These are phyloP conservation scores for Trachelus iudaicus DNA, from an alignment of 2,888 invertebrate species.

Conservation along the genomic window DNA sequence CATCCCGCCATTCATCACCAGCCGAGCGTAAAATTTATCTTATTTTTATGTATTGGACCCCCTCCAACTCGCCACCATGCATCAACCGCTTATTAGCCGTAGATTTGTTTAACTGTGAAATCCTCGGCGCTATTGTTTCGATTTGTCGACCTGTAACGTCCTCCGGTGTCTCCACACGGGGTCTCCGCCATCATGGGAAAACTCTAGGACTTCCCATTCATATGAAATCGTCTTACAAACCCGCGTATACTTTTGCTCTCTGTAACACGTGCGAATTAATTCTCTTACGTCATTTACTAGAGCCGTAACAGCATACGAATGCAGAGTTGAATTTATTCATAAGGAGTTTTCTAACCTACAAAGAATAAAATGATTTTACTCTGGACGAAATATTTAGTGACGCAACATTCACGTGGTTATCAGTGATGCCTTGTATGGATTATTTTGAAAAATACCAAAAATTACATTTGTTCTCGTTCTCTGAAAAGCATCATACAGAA, in stretches of 20 bases:
- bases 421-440: neutral
- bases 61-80: constrained; percentile 49
- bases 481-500: neutral
- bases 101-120: constrained; percentile 49
- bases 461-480: neutral
- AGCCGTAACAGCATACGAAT: neutral
- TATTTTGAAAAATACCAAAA: neutral
- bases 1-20: constrained; percentile 59
- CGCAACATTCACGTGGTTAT: neutral
- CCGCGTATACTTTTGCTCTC: neutral
- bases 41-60: constrained; percentile 59
- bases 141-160: neutral
- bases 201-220: neutral
- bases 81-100: constrained; percentile 57
- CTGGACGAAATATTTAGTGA: neutral
- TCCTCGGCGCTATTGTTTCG: neutral
- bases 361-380: neutral
- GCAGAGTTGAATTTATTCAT: neutral
- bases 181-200: neutral
- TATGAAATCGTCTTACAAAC: neutral
- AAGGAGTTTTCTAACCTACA: neutral
- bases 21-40: constrained; percentile 57
- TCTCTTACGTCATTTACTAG: neutral
- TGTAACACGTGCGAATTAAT: neutral
- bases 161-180: neutral